phyloP scores from a whole-genome alignment of 53 echinoderm and acorn worm species.

The Paracentrotus lividus region DNA sequence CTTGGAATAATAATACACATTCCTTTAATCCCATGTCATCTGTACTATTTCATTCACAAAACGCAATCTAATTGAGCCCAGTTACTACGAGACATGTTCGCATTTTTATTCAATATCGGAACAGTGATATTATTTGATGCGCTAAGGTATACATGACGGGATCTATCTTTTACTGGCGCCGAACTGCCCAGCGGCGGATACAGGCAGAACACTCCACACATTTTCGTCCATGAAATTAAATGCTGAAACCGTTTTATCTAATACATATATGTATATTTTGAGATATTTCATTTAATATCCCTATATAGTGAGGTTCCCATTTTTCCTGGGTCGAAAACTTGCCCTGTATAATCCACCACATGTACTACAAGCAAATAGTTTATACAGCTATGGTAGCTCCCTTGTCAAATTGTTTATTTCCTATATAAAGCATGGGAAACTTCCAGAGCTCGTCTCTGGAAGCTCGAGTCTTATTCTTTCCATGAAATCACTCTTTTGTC shows the following conservation, averaged over 20 bases:
- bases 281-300: too few species aligned
- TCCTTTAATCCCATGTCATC: neutral
- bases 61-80: neutral
- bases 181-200: neutral
- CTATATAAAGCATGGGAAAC: too few species aligned
- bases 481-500: too few species aligned
- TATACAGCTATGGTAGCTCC: too few species aligned
- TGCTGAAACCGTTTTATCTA: neutral
- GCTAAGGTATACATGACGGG: neutral
- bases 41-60: neutral
- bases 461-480: too few species aligned
- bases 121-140: neutral
- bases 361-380: too few species aligned
- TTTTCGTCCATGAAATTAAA: neutral
- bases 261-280: too few species aligned
- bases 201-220: neutral
- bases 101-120: neutral
- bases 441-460: too few species aligned
- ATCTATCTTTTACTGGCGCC: neutral
- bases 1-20: neutral
- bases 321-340: too few species aligned
- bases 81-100: neutral
- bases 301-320: too few species aligned
- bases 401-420: too few species aligned
- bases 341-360: too few species aligned